Conservation (phyloP, 2,797 vertebrate genomes). For the Sebastes diploproa region DNA sequence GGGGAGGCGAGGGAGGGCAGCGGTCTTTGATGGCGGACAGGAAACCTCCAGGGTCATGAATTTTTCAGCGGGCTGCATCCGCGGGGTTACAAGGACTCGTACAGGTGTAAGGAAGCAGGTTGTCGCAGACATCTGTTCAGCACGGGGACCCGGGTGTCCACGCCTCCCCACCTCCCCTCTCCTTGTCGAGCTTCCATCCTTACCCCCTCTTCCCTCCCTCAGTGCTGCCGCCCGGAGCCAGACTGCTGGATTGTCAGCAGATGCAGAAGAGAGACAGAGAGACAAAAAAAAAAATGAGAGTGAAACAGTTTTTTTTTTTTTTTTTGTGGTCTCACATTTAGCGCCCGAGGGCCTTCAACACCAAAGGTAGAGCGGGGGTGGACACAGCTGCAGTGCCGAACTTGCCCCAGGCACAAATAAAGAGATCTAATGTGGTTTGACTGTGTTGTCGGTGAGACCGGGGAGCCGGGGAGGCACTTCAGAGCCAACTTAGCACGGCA, state of each 20-base stretch:
- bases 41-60: slow-evolving; percentile 86
- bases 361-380: slow-evolving; percentile 93
- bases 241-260: slow-evolving; percentile 87
- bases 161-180: neutral
- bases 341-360: slow-evolving; percentile 91
- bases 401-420: slow-evolving; percentile 94
- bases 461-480: slow-evolving; percentile 91
- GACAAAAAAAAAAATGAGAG: slow-evolving; percentile 53
- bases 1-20: slow-evolving; percentile 1
- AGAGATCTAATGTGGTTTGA: slow-evolving; percentile 94
- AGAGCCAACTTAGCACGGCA: slow-evolving; percentile 90
- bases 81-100: slow-evolving; percentile 79
- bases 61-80: slow-evolving; percentile 81
- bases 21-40: slow-evolving; percentile 84
- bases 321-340: slow-evolving; percentile 87
- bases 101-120: slow-evolving; percentile 93
- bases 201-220: neutral
- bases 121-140: slow-evolving; percentile 90
- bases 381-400: slow-evolving; percentile 95
- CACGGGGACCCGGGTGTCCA: slow-evolving; percentile 67
- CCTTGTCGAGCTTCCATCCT: neutral
- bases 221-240: slow-evolving; percentile 77
- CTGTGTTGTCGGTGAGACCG: slow-evolving; percentile 88
- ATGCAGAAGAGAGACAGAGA: slow-evolving; percentile 83
- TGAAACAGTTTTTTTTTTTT: slow-evolving; percentile 56